A percentile compares a stretch with the other conserved stretches of the same genome.
phyloP scores from a whole-genome alignment of 2,888 invertebrate species.

The Aromia moschata region DNA sequence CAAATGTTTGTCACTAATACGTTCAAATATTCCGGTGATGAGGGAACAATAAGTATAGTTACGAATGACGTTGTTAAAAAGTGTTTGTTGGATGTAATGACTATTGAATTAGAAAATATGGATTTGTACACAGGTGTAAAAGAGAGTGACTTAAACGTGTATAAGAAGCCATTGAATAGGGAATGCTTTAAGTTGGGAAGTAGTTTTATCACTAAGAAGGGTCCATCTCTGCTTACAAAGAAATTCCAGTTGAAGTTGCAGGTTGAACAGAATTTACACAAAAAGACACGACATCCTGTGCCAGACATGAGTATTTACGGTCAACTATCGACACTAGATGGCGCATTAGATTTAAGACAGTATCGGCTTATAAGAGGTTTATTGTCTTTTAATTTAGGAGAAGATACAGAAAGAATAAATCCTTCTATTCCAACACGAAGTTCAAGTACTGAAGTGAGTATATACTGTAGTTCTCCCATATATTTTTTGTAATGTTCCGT shows the following conservation, averaged over 20 bases:
- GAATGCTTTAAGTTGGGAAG: constrained; percentile 62
- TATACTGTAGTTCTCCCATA: too few relatives aligned
- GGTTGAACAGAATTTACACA: constrained; percentile 84
- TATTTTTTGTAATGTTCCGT: not conserved
- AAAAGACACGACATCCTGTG: constrained; percentile 65
- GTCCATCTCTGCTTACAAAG: constrained; percentile 80
- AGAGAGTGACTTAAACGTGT: constrained; percentile 47
- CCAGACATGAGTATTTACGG: constrained; percentile 89
- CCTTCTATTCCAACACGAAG: constrained; percentile 55
- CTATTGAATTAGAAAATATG: constrained; percentile 78
- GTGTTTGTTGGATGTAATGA: constrained; percentile 78
- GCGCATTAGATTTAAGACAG: constrained; percentile 82
- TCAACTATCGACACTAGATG: constrained; percentile 84
- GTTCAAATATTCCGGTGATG: constrained; percentile 73
- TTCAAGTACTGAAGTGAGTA: constrained; percentile 51
- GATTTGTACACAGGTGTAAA: constrained; percentile 75
- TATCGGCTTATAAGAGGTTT: constrained; percentile 89
- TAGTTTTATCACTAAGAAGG: constrained; percentile 66
- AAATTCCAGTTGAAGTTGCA: constrained; percentile 83
- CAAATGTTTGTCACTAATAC: constrained; percentile 80
- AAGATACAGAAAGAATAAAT: constrained; percentile 76
- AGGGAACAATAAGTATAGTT: constrained; percentile 65
- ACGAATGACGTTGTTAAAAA: constrained; percentile 58
- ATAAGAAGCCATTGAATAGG: constrained; percentile 36
- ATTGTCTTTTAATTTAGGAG: constrained; percentile 89